Base-by-base conservation (phyloP, 2,797 vertebrate species). In the Poeciliopsis presidionis region DNA sequence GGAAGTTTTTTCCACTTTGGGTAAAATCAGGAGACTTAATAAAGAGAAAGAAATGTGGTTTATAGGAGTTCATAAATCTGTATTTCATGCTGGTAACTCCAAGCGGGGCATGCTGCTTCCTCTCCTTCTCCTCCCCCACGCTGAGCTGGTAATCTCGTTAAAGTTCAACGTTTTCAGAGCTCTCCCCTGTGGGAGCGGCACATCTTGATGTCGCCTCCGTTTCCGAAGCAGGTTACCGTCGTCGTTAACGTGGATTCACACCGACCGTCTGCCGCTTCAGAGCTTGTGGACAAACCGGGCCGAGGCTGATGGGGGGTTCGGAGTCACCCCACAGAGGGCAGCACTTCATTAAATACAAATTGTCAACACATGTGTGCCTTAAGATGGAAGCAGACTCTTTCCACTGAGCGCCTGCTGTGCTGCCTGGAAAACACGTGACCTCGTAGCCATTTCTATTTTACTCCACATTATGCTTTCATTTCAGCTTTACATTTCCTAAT, bases 61-160 rank as follows among this genome's bases (percentile, higher is more conserved):
- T 95, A 96, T 95, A 95, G 90, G 94, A 95, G 91, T 95, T 95
- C 93, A 95, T 95, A 95, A 95, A 95, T 95, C 93, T 94, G 93
- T 90, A 88, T 95, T 95, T 94, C 91, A 91, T 82, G 87, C 91
- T 95, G 95, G 94, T 94, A 95, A 91, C 91, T 93, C 85, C 28
- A 74, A 90, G 91, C 76, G 51, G 81, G 86, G 84, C 92, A 93
- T 84, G 82, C 92, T 87, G 88, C 75, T 87, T 89, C 20, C 75
- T 85, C 87, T 85, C 83, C 84, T 47, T 79, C 86, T 80, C 80
- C 77, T 77, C 45, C 73, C 89, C 74, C 86, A 87, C 70, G 82
- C 67, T 45, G 75, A 86, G 89, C 91, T 85, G 84, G 89, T 92
- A 93, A 94, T 92, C 92, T 95, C 82, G 88, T 95, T 95, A 95